Conservation (phyloP, 2,113 vertebrate species). For the Ascaphus truei region DNA sequence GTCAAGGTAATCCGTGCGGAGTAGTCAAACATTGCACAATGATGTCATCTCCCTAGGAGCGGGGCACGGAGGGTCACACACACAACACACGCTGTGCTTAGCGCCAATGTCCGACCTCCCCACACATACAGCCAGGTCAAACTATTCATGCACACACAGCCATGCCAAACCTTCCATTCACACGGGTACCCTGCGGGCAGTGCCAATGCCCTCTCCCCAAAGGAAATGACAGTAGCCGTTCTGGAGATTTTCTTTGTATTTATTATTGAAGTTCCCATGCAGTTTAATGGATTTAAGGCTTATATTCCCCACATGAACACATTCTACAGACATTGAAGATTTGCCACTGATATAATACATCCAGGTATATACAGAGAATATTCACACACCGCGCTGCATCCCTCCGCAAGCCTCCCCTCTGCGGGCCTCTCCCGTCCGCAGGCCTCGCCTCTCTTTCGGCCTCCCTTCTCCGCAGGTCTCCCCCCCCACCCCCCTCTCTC, state of each 20-base stretch:
- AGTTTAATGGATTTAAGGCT: conserved; percentile 87
- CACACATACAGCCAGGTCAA: too few species aligned
- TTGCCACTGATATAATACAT: conserved; percentile 82
- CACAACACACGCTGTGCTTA: too few species aligned
- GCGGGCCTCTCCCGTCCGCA: background rate
- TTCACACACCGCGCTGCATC: conserved; percentile 64
- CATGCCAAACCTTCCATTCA: background rate
- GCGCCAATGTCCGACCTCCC: too few species aligned
- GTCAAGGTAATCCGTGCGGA: too few species aligned
- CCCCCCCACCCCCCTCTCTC: too few species aligned
- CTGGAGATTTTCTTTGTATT: conserved; percentile 57
- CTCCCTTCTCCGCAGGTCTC: background rate
- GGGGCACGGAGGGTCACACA: too few species aligned
- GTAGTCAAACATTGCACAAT: too few species aligned
- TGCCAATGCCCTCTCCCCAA: background rate
- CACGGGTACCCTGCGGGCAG: background rate
- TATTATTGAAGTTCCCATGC: conserved; percentile 87
- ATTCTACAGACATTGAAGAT: conserved; percentile 86
- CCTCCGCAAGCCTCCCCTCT: too few species aligned
- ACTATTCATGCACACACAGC: background rate
- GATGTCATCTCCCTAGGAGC: too few species aligned
- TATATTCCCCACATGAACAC: conserved; percentile 86
- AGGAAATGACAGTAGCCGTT: background rate
- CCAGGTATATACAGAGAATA: conserved; percentile 86
- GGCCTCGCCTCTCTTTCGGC: background rate